Percentiles rank a stretch among this genome's conserved stretches.
These are phyloP conservation scores for Arremon aurantiirostris DNA, from an alignment of 2,797 vertebrate species.

Conservation along the genomic window DNA sequence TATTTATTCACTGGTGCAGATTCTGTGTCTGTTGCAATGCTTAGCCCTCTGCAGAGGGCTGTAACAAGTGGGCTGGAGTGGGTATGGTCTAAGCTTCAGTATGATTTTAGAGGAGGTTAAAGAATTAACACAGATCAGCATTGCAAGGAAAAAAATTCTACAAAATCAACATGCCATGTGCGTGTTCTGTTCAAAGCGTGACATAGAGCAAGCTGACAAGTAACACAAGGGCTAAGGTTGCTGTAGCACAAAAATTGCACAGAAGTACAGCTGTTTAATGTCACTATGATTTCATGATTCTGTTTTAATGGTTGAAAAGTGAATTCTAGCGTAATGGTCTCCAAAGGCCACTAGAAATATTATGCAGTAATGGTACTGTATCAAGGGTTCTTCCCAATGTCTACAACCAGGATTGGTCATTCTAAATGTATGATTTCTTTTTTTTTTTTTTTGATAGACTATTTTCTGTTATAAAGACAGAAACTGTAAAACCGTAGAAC, in stretches of 20 bases:
- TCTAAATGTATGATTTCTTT: not conserved
- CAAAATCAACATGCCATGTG: not conserved
- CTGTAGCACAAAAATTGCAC: not conserved
- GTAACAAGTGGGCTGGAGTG: not conserved
- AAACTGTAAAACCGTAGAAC: not conserved
- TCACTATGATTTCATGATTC: not conserved
- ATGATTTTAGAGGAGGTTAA: not conserved
- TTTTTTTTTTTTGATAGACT: not conserved
- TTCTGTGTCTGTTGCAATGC: not conserved
- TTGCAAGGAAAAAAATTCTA: not conserved
- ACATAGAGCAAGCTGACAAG: not conserved
- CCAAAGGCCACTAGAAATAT: not conserved
- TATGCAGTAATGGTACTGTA: not conserved
- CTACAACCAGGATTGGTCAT: not conserved
- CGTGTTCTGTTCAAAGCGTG: not conserved
- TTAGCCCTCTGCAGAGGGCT: not conserved
- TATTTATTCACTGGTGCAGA: not conserved
- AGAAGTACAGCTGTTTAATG: not conserved
- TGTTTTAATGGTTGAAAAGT: not conserved
- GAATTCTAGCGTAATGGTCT: not conserved
- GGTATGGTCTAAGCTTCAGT: not conserved
- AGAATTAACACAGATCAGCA: not conserved
- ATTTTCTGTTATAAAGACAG: not conserved
- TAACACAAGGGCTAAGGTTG: not conserved
- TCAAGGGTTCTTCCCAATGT: not conserved